Conservation (phyloP, 30 jellyfish, hydroid and myxozoan genomes). For the Rhopilema esculentum region DNA sequence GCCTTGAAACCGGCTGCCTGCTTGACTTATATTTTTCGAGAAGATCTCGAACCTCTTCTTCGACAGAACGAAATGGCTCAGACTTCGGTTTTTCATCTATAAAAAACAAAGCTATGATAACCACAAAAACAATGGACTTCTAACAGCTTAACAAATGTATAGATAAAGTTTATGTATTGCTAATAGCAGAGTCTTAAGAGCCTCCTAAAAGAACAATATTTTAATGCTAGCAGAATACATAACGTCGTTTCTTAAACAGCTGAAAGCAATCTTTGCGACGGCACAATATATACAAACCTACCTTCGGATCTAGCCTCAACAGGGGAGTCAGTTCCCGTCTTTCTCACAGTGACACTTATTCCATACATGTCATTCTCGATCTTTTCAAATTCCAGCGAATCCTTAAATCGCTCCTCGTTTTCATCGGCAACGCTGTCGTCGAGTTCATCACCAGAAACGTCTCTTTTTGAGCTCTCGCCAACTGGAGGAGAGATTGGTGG, state of each 20-base stretch:
- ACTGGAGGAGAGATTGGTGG: conserved; percentile 21
- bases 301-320: background rate
- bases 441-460: background rate
- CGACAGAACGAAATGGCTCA: conserved; percentile 27
- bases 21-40: conserved; percentile 56
- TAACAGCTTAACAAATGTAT: too few relatives aligned
- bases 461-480: conserved; percentile 37
- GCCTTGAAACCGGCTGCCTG: conserved; percentile 20
- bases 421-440: conserved; percentile 25
- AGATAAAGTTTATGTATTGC: too few relatives aligned
- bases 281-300: too few relatives aligned
- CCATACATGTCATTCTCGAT: conserved; percentile 34
- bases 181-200: too few relatives aligned
- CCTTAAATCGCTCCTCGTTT: conserved; percentile 37
- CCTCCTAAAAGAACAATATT: too few relatives aligned
- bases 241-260: too few relatives aligned
- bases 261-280: too few relatives aligned
- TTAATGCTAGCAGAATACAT: too few relatives aligned
- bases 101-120: too few relatives aligned
- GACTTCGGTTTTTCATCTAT: background rate
- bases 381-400: conserved; percentile 52
- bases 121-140: background rate
- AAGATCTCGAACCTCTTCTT: conserved; percentile 55
- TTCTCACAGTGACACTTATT: conserved; percentile 34
- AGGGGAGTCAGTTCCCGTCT: conserved; percentile 1